These are phyloP conservation scores for Tenualosa ilisha DNA, from an alignment of 2,797 vertebrate species.

Conservation along the genomic window DNA sequence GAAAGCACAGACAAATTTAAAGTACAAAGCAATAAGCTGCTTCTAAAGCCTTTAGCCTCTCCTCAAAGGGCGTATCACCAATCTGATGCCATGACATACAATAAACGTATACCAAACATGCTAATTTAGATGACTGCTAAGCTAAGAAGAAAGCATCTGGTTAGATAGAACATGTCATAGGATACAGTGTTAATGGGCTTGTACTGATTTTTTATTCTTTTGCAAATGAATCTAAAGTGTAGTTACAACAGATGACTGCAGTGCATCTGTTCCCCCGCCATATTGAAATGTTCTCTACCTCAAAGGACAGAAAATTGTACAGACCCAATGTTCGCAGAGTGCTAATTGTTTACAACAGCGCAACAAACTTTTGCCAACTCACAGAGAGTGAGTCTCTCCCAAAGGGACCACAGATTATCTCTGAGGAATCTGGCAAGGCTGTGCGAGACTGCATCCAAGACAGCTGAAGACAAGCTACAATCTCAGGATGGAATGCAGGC, in stretches of 20 bases:
- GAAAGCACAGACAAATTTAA: not conserved
- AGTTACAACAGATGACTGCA: not conserved
- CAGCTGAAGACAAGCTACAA: not conserved
- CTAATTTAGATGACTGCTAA: not conserved
- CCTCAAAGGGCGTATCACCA: not conserved
- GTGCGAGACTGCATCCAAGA: slow-evolving; percentile 12
- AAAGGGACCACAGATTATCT: not conserved
- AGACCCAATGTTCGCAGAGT: not conserved
- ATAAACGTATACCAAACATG: not conserved
- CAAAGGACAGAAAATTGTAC: not conserved
- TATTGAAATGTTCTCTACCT: not conserved
- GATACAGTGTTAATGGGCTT: not conserved
- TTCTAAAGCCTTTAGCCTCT: not conserved
- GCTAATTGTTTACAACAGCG: slow-evolving; percentile 8
- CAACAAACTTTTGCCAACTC: slow-evolving; percentile 21
- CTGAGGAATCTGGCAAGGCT: slow-evolving; percentile 23
- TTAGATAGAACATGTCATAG: not conserved
- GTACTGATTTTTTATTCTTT: not conserved
- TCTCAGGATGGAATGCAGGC: not conserved
- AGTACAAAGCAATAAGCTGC: not conserved
- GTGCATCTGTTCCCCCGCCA: slow-evolving; percentile 7
- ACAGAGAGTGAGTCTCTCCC: not conserved
- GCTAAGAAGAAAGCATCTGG: not conserved
- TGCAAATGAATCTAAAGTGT: not conserved
- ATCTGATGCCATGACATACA: not conserved